phyloP scores from a whole-genome alignment of 2,113 vertebrate genomes.

The Speoplatyrhinus poulsoni region DNA sequence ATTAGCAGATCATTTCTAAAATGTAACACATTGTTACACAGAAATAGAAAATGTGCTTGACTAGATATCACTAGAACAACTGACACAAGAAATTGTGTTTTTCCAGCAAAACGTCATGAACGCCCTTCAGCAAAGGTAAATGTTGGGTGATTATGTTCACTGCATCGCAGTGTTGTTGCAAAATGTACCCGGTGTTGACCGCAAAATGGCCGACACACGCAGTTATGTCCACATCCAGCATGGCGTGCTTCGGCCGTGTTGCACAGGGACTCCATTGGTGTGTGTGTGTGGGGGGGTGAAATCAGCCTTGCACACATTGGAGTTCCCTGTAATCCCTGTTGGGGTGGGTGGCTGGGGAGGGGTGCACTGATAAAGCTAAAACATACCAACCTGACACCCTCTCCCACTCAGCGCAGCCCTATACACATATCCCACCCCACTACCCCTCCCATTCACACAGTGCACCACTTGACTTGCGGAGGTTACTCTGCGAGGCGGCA shows the following conservation, averaged over 20 bases:
- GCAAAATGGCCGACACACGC: conserved; percentile 22
- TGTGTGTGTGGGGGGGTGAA: conserved; percentile 1
- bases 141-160: no score
- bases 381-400: conserved; percentile 29
- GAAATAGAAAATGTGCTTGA: no score
- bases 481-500: no score
- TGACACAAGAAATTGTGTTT: no score
- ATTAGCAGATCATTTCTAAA: no score
- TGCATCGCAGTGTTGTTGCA: no score
- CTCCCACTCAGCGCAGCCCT: conserved; percentile 5
- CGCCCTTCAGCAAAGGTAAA: no score
- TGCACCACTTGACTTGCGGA: conserved; percentile 12
- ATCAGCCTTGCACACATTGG: conserved; percentile 7
- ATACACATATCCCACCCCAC: neutral
- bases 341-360: neutral
- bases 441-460: conserved; percentile 7
- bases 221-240: conserved; percentile 13
- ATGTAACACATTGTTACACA: no score
- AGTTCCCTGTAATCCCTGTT: conserved; percentile 25
- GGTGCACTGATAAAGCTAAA: conserved; percentile 34
- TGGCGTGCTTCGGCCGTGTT: conserved; percentile 2
- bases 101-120: no score
- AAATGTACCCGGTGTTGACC: neutral
- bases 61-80: no score
- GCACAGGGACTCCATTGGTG: neutral